Base-by-base conservation (phyloP, 1,140 invertebrate genomes). In the Leptopilina clavipes region DNA sequence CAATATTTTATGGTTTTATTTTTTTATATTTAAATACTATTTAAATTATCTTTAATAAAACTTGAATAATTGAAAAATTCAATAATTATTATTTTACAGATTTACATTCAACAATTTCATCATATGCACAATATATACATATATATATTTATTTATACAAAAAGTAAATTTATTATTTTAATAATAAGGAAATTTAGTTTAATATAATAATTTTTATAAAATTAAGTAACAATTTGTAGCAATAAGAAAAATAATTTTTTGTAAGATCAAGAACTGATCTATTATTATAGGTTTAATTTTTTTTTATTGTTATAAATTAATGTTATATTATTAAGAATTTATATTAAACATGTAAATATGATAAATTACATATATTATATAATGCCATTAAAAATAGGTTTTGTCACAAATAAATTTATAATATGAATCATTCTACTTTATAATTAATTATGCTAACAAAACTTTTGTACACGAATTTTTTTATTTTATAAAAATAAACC, bases 301-400 rank as follows among this genome's bases (percentile, higher is more conserved):
- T 22, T 31, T 31, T 8, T 65, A 54, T n/a, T 31, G n/a, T 65
- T 65, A 65, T n/a, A 52, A 52, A n/a, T 12, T 14, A 65, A 37
- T 65, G 22, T 31, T 65, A 65, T 65, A 65, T 37, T 65, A 37
- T 65, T 31, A 65, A 65, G 59, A 9, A 65, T 31, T n/a, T 65
- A 65, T 65, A 14, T 65, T n/a, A 65, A 37, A 37, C 14, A n/a
- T 65, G 59, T 65, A 65, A 31, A 65, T 65, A 65, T 65, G 11
- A 65, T 65, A 31, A 37, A 65, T 37, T 22, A 59, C 22, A 31
- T 59, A 56, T 59, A 37, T 37, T n/a, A 31, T 65, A 65, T 31
- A 65, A 65, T 65, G 59, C 59, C 59, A 65, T 65, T 37, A 65
- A 31, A 65, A 65, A n/a, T 52, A 52, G 14, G 48, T 52, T 52